A percentile compares a stretch with the other conserved stretches of the same genome.
These are phyloP conservation scores for Dynastes maya DNA, from an alignment of 2,888 invertebrate genomes.

Conservation along the genomic window DNA sequence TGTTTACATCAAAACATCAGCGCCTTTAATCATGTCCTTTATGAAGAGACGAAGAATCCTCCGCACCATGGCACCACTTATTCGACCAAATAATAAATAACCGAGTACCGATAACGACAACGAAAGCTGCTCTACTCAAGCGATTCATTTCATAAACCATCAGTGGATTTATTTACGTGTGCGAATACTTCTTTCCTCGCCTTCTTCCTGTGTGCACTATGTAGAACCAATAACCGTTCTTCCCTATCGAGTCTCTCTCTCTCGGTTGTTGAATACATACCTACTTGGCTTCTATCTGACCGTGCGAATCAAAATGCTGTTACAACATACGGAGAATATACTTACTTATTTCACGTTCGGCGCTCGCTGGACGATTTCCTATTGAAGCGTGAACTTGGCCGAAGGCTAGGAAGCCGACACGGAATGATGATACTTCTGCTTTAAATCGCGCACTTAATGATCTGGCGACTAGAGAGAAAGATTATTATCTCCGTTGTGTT, in stretches of 20 bases:
- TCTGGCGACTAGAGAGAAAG: slow-evolving; percentile 2
- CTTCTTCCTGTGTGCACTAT: not conserved
- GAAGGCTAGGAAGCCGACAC: slow-evolving; percentile 24
- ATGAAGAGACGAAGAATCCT: too few species aligned
- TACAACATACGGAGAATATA: slow-evolving; percentile 17
- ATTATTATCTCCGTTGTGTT: slow-evolving; percentile 19
- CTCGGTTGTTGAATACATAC: not conserved
- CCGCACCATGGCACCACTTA: not conserved
- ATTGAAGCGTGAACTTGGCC: slow-evolving; percentile 43
- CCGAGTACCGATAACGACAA: slow-evolving; percentile 8
- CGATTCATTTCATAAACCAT: slow-evolving; percentile 24
- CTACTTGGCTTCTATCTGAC: slow-evolving; percentile 3
- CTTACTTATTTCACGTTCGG: not conserved
- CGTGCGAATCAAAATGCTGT: slow-evolving; percentile 18
- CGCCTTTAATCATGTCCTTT: too few species aligned
- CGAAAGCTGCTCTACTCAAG: slow-evolving; percentile 28
- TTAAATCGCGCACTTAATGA: slow-evolving; percentile 21
- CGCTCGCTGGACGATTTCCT: slow-evolving; percentile 14
- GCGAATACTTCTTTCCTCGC: not conserved
- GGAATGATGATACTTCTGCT: slow-evolving; percentile 17
- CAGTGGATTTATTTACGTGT: slow-evolving; percentile 18
- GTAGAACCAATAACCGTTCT: too few species aligned
- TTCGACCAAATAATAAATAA: slow-evolving; percentile 35
- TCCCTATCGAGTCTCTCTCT: not conserved
- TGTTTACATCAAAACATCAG: too few species aligned